Evolutionary conservation across 2,797 vertebrate genomes (phyloP).

Genomic region (Rhinophrynus dorsalis): DNA sequence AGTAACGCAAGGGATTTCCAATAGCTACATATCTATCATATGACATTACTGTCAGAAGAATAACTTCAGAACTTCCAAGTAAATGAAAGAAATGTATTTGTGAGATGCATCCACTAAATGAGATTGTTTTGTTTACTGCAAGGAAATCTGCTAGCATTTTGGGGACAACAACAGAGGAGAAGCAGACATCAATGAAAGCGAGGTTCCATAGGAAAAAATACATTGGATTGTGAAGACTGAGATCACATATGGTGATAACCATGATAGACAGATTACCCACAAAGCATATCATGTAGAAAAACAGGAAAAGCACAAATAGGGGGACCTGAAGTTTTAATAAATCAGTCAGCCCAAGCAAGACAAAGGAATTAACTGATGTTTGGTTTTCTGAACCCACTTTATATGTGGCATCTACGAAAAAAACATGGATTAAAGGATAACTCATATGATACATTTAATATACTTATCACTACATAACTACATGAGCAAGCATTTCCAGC

Average conservation of each 20-base stretch:
- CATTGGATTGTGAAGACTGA: conserved; percentile 41
- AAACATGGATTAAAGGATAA: no score
- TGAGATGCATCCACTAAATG: conserved; percentile 29
- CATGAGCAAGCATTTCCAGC: no score
- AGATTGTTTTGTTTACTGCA: conserved; percentile 43
- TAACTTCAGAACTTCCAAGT: conserved; percentile 42
- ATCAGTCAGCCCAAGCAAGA: conserved; percentile 47
- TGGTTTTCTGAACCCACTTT: conserved; percentile 15
- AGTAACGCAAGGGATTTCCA: conserved; percentile 60
- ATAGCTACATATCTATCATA: conserved; percentile 63
- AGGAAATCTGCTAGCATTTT: conserved; percentile 54
- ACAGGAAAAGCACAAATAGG: conserved; percentile 39
- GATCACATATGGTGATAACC: conserved; percentile 39
- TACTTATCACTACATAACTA: no score
- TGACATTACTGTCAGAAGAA: conserved; percentile 64
- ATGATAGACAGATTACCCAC: conserved; percentile 51
- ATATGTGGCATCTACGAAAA: not conserved
- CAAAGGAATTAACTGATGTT: conserved; percentile 42
- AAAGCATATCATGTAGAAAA: conserved; percentile 15
- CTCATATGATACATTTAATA: no score
- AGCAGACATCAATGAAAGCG: conserved; percentile 52
- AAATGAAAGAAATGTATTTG: conserved; percentile 26
- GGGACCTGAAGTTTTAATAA: conserved; percentile 22
- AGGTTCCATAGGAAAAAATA: conserved; percentile 55
- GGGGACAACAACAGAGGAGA: conserved; percentile 50